Percentiles rank a stretch among this genome's conserved stretches.
Evolutionary conservation across 2,888 invertebrate species (phyloP).

Genomic region (Congeria kusceri): DNA sequence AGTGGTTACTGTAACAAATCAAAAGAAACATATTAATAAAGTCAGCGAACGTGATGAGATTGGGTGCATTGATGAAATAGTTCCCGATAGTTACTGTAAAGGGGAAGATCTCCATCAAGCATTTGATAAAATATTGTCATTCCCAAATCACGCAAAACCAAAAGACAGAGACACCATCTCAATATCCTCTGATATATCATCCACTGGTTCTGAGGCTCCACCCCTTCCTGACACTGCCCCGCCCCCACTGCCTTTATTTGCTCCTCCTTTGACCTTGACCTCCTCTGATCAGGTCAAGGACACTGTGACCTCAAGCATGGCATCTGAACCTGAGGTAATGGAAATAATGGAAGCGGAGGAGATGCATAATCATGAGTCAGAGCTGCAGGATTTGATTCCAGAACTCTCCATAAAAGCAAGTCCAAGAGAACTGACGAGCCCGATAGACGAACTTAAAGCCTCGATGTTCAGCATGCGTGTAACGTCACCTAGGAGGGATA

Average conservation of each 20-base stretch:
- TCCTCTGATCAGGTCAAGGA: no score
- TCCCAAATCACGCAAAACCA: slow-evolving; percentile 30
- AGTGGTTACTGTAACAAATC: slow-evolving; percentile 1
- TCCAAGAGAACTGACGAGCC: slow-evolving; percentile 44
- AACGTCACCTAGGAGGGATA: slow-evolving; percentile 51
- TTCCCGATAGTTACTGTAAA: slow-evolving; percentile 36
- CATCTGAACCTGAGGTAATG: slow-evolving; percentile 19
- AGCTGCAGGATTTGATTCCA: slow-evolving; percentile 23
- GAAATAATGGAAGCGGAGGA: slow-evolving; percentile 9
- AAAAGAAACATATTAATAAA: no score
- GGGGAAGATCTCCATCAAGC: slow-evolving; percentile 39
- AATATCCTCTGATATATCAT: slow-evolving; percentile 68
- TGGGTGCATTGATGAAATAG: slow-evolving; percentile 40
- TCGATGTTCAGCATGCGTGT: slow-evolving; percentile 62
- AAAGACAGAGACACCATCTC: slow-evolving; percentile 63
- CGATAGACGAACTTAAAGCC: slow-evolving; percentile 52
- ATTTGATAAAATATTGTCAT: slow-evolving; percentile 46
- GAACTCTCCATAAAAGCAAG: slow-evolving; percentile 31
- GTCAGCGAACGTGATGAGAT: no score
- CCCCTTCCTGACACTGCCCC: slow-evolving; percentile 74
- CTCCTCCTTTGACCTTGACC: neutral
- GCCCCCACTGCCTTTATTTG: slow-evolving; percentile 55
- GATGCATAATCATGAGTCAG: slow-evolving; percentile 16
- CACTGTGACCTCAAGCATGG: no score
- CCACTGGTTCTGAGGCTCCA: slow-evolving; percentile 71